Evolutionary conservation across 2,113 vertebrate species (phyloP).

Genomic region (Falcunculus frontatus): DNA sequence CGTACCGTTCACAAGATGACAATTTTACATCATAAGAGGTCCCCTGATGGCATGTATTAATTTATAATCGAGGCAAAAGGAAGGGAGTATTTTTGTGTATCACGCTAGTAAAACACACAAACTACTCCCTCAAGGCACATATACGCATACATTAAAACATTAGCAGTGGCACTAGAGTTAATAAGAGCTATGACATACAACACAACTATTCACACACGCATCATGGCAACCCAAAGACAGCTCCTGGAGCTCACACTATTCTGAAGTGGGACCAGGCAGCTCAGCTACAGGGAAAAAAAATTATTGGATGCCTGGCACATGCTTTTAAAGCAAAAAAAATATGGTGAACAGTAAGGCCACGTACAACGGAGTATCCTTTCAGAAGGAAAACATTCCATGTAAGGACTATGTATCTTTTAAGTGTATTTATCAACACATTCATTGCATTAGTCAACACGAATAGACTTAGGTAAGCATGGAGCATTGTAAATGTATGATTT

Average conservation of each 20-base stretch:
- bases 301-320: not conserved
- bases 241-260: not conserved
- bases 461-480: not conserved
- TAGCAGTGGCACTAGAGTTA: conserved; percentile 63
- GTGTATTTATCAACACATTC: not conserved
- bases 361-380: not conserved
- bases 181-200: conserved; percentile 64
- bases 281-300: not conserved
- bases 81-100: conserved; percentile 64
- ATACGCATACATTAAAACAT: conserved; percentile 68
- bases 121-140: conserved; percentile 64
- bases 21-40: conserved; percentile 70
- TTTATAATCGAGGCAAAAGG: conserved; percentile 68
- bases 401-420: not conserved
- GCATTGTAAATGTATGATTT: not conserved
- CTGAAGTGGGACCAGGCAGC: not conserved
- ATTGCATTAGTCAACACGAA: not conserved
- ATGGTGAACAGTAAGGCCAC: not conserved
- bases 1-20: conserved; percentile 46
- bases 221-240: conserved; percentile 8
- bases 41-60: conserved; percentile 71
- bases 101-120: conserved; percentile 66
- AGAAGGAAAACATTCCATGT: not conserved
- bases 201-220: not conserved
- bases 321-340: not conserved